phyloP scores from a whole-genome alignment of 2,113 vertebrate species.

The Sinocyclocheilus grahami region DNA sequence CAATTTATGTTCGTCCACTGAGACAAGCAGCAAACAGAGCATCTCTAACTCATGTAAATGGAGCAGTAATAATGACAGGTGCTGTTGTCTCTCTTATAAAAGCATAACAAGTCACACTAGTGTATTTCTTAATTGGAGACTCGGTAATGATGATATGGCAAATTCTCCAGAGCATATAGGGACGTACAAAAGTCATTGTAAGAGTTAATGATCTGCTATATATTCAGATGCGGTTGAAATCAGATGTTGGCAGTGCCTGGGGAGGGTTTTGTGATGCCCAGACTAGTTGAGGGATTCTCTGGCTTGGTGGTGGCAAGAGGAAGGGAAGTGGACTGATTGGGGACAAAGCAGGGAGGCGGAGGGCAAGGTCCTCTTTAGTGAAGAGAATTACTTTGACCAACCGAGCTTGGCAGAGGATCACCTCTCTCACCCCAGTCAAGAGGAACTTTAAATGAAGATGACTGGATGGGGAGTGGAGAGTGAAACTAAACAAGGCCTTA shows the following conservation, averaged over 20 bases:
- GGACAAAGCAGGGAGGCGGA: conserved; percentile 55
- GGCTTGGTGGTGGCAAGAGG: conserved; percentile 7
- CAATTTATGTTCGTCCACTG: background rate
- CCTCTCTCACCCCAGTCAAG: conserved; percentile 51
- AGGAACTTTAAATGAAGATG: conserved; percentile 61
- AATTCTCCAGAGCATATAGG: background rate
- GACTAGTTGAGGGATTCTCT: conserved; percentile 24
- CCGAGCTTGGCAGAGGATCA: conserved; percentile 50
- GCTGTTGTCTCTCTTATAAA: conserved; percentile 19
- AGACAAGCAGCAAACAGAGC: background rate
- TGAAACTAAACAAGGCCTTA: conserved; percentile 55
- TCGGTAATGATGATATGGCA: background rate
- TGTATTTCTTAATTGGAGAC: conserved; percentile 36
- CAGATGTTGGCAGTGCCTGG: conserved; percentile 12
- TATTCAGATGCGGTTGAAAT: too few species aligned
- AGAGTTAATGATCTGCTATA: conserved; percentile 50
- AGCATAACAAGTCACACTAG: conserved; percentile 2
- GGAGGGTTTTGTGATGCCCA: conserved; percentile 18
- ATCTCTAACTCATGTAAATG: conserved; percentile 17
- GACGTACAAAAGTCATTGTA: conserved; percentile 42
- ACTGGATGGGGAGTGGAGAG: conserved; percentile 46
- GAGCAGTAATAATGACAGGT: conserved; percentile 12
- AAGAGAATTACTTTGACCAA: conserved; percentile 66
- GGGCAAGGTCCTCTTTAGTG: conserved; percentile 59
- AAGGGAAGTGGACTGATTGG: conserved; percentile 58